Percentiles rank a stretch among this genome's conserved stretches.
Conservation (phyloP, 2,113 vertebrate genomes). For the Melanerpes aurifrons region DNA sequence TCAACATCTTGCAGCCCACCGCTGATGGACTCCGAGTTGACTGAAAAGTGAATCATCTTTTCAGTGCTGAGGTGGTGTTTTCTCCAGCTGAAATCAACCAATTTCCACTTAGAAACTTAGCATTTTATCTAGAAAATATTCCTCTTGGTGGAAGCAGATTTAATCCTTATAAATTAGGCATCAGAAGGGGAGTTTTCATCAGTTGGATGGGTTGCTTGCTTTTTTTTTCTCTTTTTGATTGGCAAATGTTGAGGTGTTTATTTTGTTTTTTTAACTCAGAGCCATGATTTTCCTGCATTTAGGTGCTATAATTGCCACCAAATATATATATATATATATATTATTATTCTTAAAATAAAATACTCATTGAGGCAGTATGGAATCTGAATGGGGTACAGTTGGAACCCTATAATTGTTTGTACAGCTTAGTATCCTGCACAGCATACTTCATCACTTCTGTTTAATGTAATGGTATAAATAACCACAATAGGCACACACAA, state of each 20-base stretch:
- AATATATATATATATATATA: background rate
- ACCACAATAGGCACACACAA: background rate
- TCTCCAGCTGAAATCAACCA: background rate
- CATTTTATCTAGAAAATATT: background rate
- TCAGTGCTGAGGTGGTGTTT: background rate
- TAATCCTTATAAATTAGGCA: background rate
- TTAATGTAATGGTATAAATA: slow-evolving; percentile 28
- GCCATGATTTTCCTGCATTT: background rate
- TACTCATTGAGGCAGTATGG: background rate
- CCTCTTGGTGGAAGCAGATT: background rate
- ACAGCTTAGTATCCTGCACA: slow-evolving; percentile 4
- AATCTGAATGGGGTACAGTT: background rate
- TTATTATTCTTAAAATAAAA: background rate
- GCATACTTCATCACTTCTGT: background rate
- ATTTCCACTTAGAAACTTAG: background rate
- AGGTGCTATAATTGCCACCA: background rate
- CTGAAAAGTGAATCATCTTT: background rate
- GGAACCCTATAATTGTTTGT: background rate
- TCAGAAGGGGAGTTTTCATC: background rate
- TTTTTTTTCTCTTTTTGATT: background rate
- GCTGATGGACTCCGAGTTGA: background rate
- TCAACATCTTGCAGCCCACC: background rate
- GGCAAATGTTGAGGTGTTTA: background rate
- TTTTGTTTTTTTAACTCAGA: background rate
- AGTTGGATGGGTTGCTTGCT: background rate